phyloP scores from a whole-genome alignment of 2,888 invertebrate genomes.

The Anticlea derivata region DNA sequence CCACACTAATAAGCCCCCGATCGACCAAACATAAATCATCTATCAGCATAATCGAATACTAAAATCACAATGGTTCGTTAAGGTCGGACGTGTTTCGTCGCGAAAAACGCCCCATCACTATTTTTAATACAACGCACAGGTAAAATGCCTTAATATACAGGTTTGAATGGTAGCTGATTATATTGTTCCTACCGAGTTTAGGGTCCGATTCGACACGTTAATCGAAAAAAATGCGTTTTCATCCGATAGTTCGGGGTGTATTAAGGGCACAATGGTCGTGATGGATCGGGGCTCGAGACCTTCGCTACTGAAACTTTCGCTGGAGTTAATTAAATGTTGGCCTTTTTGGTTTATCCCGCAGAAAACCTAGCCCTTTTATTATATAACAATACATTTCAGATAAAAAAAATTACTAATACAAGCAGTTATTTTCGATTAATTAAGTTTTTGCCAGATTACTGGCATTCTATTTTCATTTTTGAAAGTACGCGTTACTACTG shows the following conservation, averaged over 20 bases:
- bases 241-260: constrained; percentile 55
- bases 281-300: constrained; percentile 54
- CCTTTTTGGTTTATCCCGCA: constrained; percentile 32
- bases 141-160: constrained; percentile 51
- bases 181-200: constrained; percentile 75
- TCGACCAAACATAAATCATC: constrained; percentile 60
- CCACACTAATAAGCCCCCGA: constrained; percentile 63
- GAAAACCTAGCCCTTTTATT: no score
- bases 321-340: constrained; percentile 59
- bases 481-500: no score
- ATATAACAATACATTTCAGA: no score
- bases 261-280: constrained; percentile 51
- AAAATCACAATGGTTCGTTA: constrained; percentile 81
- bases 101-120: constrained; percentile 72
- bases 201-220: constrained; percentile 76
- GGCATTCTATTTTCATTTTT: no score
- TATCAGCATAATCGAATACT: constrained; percentile 76
- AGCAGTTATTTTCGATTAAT: no score
- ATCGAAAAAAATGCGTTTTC: constrained; percentile 77
- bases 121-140: constrained; percentile 72
- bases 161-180: constrained; percentile 78
- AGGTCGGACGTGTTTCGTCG: constrained; percentile 48
- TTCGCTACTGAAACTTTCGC: constrained; percentile 52
- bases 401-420: no score
- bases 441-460: no score